These are phyloP conservation scores for Carassius auratus DNA, from an alignment of 2,113 vertebrate genomes.

Conservation along the genomic window DNA sequence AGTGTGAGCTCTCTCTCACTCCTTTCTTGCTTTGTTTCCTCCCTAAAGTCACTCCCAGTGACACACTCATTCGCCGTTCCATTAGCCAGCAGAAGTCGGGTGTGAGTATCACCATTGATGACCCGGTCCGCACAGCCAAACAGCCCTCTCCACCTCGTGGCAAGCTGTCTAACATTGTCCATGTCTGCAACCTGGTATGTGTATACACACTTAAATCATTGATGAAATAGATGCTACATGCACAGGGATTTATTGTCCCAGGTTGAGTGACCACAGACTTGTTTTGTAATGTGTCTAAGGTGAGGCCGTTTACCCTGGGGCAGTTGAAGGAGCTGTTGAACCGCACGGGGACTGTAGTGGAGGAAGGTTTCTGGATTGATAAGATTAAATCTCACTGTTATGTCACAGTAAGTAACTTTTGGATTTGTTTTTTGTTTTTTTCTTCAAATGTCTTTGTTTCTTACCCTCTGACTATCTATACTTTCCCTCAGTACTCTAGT, in stretches of 20 bases:
- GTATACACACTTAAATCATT: background rate
- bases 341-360: slow-evolving; percentile 82
- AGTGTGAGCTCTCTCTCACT: background rate
- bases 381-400: slow-evolving; percentile 93
- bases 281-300: slow-evolving; percentile 65
- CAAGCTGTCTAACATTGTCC: slow-evolving; percentile 84
- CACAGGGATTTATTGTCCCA: background rate
- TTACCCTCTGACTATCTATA: background rate
- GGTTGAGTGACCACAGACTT: background rate
- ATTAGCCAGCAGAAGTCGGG: slow-evolving; percentile 88
- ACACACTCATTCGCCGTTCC: slow-evolving; percentile 84
- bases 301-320: slow-evolving; percentile 87
- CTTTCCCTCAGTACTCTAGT: slow-evolving; percentile 77
- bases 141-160: slow-evolving; percentile 83
- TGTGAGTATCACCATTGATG: slow-evolving; percentile 87
- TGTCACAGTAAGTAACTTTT: slow-evolving; percentile 85
- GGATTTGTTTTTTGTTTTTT: too few species aligned
- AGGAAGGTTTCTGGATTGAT: slow-evolving; percentile 91
- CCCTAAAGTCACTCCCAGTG: slow-evolving; percentile 78
- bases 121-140: slow-evolving; percentile 80
- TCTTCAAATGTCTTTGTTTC: background rate
- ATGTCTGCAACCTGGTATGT: slow-evolving; percentile 89
- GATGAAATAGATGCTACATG: background rate
- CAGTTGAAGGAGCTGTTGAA: slow-evolving; percentile 88
- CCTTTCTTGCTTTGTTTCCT: background rate